A percentile compares a stretch with the other conserved stretches of the same genome.
phyloP scores from a whole-genome alignment of 2,888 invertebrate genomes.

The Chloromyia formosa region DNA sequence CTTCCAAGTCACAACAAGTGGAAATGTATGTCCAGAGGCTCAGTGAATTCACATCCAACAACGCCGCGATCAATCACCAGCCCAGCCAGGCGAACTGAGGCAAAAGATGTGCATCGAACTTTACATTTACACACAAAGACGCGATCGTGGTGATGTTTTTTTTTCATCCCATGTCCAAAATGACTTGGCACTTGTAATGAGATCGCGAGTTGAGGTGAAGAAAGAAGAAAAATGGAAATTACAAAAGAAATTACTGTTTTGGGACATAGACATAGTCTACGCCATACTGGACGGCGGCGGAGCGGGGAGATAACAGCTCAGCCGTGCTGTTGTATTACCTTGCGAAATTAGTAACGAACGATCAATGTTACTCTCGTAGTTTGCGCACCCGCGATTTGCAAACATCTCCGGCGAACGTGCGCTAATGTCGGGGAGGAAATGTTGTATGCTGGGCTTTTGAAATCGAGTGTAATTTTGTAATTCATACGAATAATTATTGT shows the following conservation, averaged over 20 bases:
- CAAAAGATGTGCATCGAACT: not conserved
- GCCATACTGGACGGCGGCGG: too few species aligned
- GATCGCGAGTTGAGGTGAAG: not conserved
- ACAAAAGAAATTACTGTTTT: conserved; percentile 25
- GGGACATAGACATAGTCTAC: not conserved
- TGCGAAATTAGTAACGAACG: not conserved
- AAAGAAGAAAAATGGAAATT: conserved; percentile 6
- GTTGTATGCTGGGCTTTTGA: conserved; percentile 5
- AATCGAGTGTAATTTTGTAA: conserved; percentile 28
- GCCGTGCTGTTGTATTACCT: conserved; percentile 1
- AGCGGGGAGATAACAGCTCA: not conserved
- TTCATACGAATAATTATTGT: conserved; percentile 11
- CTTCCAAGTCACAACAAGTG: too few species aligned
- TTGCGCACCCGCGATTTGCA: too few species aligned
- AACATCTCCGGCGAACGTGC: too few species aligned
- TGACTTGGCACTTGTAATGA: conserved; percentile 4
- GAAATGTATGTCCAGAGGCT: too few species aligned
- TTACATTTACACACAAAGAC: conserved; percentile 26
- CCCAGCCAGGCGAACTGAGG: not conserved
- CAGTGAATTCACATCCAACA: not conserved
- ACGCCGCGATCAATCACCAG: not conserved
- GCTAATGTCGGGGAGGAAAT: not conserved
- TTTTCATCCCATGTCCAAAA: not conserved
- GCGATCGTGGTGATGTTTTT: too few species aligned
- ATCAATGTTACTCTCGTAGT: not conserved